Percentiles rank a stretch among this genome's conserved stretches.
Evolutionary conservation across 2,797 vertebrate genomes (phyloP).

Genomic region (Adelosebastes latens): DNA sequence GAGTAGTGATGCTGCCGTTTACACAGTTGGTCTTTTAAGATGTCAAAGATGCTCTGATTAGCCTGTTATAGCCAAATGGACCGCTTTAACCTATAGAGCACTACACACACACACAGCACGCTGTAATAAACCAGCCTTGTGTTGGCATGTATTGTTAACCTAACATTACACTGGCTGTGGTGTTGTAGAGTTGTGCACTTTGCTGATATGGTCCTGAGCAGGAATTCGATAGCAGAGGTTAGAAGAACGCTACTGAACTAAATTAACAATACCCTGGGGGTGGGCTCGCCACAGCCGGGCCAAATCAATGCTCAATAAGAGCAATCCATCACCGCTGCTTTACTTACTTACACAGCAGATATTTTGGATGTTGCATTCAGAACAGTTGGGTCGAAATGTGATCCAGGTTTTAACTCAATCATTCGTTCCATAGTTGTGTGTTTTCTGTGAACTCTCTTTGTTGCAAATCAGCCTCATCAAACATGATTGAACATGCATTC

Average conservation of each 20-base stretch:
- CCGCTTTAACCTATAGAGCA: not conserved
- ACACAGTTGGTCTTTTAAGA: not conserved
- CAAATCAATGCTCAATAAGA: slow-evolving; percentile 45
- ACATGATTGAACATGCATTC: not conserved
- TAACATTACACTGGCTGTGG: not conserved
- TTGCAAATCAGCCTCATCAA: not conserved
- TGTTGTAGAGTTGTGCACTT: not conserved
- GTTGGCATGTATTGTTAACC: not conserved
- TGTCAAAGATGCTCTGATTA: not conserved
- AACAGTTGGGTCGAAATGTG: not conserved
- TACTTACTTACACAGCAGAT: not conserved
- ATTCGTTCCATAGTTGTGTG: not conserved
- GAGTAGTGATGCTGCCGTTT: no score
- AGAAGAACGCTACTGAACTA: slow-evolving; percentile 15
- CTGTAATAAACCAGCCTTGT: not conserved
- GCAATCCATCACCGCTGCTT: slow-evolving; percentile 12
- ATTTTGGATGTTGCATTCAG: not conserved
- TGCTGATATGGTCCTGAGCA: slow-evolving; percentile 2
- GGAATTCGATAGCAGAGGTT: slow-evolving; percentile 30
- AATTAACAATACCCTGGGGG: slow-evolving; percentile 37
- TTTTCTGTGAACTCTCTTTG: not conserved
- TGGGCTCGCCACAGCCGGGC: not conserved
- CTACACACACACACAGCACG: not conserved
- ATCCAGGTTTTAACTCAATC: not conserved
- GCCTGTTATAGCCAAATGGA: not conserved